Evolutionary conservation across 2,888 invertebrate species (phyloP).

Genomic region (Drosophila falleni): DNA sequence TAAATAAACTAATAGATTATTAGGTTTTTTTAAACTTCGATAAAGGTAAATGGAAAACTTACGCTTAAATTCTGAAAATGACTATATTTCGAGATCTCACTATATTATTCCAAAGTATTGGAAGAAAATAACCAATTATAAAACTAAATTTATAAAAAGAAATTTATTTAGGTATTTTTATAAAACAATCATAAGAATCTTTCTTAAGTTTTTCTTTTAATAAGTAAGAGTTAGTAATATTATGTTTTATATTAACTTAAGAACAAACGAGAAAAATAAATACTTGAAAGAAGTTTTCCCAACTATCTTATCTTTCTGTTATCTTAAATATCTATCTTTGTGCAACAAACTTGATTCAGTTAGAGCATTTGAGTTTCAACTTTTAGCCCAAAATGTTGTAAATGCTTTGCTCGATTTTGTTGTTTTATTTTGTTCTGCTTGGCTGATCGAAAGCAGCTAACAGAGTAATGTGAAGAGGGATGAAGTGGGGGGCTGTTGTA

Average conservation of each 20-base stretch:
- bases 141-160: no score
- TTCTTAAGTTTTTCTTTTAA: no score
- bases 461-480: background rate
- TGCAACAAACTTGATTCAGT: background rate
- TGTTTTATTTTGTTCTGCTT: conserved; percentile 59
- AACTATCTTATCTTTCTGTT: conserved; percentile 39
- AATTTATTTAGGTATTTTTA: no score
- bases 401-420: conserved; percentile 40
- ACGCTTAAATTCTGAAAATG: background rate
- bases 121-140: no score
- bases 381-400: background rate
- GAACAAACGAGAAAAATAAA: background rate
- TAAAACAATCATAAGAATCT: no score
- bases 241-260: background rate
- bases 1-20: background rate
- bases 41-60: background rate
- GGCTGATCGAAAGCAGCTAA: conserved; percentile 60
- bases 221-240: no score
- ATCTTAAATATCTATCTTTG: no score
- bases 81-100: background rate
- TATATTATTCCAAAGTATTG: no score
- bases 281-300: conserved; percentile 3
- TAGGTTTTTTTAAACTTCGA: background rate
- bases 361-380: conserved; percentile 43
- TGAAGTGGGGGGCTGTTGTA: background rate